These are phyloP conservation scores for Suricata suricatta DNA, from an alignment of 2,113 vertebrate species.

Conservation along the genomic window DNA sequence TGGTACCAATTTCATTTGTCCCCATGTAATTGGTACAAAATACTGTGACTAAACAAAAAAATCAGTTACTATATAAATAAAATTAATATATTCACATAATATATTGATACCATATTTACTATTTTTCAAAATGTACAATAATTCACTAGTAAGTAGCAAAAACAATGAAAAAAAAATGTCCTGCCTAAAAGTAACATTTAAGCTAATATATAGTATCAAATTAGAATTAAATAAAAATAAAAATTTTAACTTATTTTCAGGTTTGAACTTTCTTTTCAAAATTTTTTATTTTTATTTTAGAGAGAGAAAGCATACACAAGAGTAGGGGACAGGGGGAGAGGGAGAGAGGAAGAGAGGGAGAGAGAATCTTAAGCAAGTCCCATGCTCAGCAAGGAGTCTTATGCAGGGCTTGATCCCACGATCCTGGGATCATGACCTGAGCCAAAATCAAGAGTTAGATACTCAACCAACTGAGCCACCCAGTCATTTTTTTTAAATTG, in stretches of 20 bases:
- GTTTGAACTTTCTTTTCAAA: not conserved
- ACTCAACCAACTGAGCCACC: too few species aligned
- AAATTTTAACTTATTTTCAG: slow-evolving; percentile 5
- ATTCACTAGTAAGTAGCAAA: not conserved
- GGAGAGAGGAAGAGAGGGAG: too few species aligned
- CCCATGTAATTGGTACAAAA: not conserved
- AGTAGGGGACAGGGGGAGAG: too few species aligned
- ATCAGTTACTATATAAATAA: not conserved
- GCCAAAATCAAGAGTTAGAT: too few species aligned
- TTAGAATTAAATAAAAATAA: not conserved
- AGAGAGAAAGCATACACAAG: too few species aligned
- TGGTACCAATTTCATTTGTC: not conserved
- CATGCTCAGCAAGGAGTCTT: too few species aligned
- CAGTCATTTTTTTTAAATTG: not conserved
- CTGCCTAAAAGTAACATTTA: not conserved
- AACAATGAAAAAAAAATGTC: not conserved
- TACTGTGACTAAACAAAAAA: not conserved
- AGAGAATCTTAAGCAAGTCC: too few species aligned
- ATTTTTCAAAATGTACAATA: not conserved
- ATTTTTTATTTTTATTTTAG: too few species aligned
- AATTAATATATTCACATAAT: not conserved
- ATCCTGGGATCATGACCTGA: too few species aligned
- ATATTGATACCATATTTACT: not conserved
- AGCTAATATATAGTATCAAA: not conserved
- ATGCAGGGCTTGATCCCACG: too few species aligned